A percentile compares a stretch with the other conserved stretches of the same genome.
These are phyloP conservation scores for Cataglyphis hispanica DNA, from an alignment of 1,140 invertebrate species.

Conservation along the genomic window DNA sequence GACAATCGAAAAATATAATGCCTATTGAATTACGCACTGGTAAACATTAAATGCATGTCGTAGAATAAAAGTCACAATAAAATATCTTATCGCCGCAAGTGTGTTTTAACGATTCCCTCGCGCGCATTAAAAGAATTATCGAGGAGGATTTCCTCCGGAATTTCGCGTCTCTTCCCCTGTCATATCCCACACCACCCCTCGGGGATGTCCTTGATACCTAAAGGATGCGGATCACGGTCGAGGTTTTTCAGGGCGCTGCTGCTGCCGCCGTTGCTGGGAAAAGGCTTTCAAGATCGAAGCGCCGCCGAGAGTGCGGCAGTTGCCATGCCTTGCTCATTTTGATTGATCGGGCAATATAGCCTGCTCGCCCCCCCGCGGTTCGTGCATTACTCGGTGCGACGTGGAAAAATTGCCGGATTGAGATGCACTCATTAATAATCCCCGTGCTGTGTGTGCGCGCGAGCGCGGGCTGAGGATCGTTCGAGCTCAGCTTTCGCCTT, in stretches of 20 bases:
- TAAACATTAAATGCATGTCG: neutral
- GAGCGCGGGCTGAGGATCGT: conserved; percentile 18
- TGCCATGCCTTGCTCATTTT: conserved; percentile 82
- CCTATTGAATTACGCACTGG: conserved; percentile 15
- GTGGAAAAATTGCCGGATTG: conserved; percentile 85
- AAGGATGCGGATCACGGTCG: conserved; percentile 60
- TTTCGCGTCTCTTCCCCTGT: neutral
- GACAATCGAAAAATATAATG: conserved; percentile 30
- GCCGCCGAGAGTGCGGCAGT: conserved; percentile 70
- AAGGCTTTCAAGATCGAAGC: conserved; percentile 69
- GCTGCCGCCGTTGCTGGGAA: conserved; percentile 56
- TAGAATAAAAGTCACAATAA: conserved; percentile 58
- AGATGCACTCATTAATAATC: conserved; percentile 86
- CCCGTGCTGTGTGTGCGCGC: conserved; percentile 60
- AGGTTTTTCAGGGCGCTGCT: conserved; percentile 65
- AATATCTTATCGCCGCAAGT: conserved; percentile 38
- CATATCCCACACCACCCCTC: neutral
- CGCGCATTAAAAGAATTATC: conserved; percentile 22
- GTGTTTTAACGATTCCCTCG: conserved; percentile 49
- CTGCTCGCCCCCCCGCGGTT: conserved; percentile 84
- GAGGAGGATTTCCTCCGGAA: neutral
- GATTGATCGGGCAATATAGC: conserved; percentile 86
- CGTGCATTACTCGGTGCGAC: conserved; percentile 83
- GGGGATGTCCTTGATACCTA: conserved; percentile 52
- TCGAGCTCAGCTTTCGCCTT: conserved; percentile 52